phyloP scores from a whole-genome alignment of 2,888 invertebrate species.

The Xanthorhoe spadicearia region DNA sequence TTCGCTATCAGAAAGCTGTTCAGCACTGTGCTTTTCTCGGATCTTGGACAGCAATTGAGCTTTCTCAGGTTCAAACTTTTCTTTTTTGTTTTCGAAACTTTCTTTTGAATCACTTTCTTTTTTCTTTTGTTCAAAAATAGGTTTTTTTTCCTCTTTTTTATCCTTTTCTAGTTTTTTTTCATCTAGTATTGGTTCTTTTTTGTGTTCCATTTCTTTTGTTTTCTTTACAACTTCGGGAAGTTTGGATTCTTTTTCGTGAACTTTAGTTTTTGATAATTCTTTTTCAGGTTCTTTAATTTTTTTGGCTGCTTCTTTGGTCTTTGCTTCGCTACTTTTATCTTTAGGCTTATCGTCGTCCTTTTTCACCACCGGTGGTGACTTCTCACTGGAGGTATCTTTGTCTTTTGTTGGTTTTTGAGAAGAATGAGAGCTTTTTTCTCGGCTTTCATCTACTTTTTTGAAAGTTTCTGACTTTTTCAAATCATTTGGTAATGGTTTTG shows the following conservation, averaged over 20 bases:
- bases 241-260: constrained; percentile 34
- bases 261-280: constrained; percentile 37
- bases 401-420: constrained; percentile 20
- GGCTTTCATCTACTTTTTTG: constrained; percentile 38
- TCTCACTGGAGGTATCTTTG: constrained; percentile 18
- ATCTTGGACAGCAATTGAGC: constrained; percentile 23
- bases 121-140: constrained; percentile 28
- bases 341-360: constrained; percentile 48
- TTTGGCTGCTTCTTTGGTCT: constrained; percentile 41
- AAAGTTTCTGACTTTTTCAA: constrained; percentile 36
- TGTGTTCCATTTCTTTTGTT: constrained; percentile 16
- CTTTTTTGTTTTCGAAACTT: constrained; percentile 30
- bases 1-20: constrained; percentile 50
- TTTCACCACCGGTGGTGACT: constrained; percentile 18
- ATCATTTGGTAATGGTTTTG: constrained; percentile 21
- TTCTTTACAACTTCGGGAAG: constrained; percentile 14
- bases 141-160: constrained; percentile 40
- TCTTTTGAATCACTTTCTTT: constrained; percentile 35
- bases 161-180: constrained; percentile 24
- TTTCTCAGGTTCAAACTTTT: constrained; percentile 42
- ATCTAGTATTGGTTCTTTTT: constrained; percentile 10
- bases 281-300: constrained; percentile 31
- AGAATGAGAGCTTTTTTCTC: constrained; percentile 15
- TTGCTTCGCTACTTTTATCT: constrained; percentile 42
- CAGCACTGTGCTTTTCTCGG: constrained; percentile 34